These are phyloP conservation scores for Papilio gigon DNA, from an alignment of 2,888 invertebrate genomes.

Conservation along the genomic window DNA sequence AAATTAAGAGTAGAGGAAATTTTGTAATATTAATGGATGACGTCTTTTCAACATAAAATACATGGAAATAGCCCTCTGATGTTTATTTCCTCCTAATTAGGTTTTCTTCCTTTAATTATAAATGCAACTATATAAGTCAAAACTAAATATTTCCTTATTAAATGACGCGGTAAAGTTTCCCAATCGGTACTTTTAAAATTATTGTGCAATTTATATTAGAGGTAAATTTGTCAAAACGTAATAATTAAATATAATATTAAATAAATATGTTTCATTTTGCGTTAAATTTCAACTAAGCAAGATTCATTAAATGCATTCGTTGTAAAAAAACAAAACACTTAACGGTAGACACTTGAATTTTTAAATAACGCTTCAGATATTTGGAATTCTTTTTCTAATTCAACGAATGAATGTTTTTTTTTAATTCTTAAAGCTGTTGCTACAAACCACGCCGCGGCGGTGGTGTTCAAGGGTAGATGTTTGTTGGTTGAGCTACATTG, in stretches of 20 bases:
- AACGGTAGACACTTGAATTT: neutral
- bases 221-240: too few relatives aligned
- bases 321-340: too few relatives aligned
- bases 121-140: neutral
- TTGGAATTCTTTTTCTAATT: conserved; percentile 51
- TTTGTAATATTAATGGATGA: conserved; percentile 9
- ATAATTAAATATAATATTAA: too few relatives aligned
- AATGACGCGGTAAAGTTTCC: neutral
- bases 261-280: too few relatives aligned
- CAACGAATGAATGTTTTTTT: conserved; percentile 58
- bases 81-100: conserved; percentile 14
- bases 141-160: neutral
- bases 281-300: too few relatives aligned
- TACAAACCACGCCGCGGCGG: conserved; percentile 57
- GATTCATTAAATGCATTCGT: neutral
- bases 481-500: conserved; percentile 71
- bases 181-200: neutral
- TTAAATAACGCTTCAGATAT: conserved; percentile 47
- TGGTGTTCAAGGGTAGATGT: conserved; percentile 74
- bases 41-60: conserved; percentile 15
- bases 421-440: conserved; percentile 48
- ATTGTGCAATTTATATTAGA: neutral
- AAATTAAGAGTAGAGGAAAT: neutral
- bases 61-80: neutral
- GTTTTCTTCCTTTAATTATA: conserved; percentile 6